phyloP scores from a whole-genome alignment of 2,113 vertebrate genomes.

The Salvelinus namaycush region DNA sequence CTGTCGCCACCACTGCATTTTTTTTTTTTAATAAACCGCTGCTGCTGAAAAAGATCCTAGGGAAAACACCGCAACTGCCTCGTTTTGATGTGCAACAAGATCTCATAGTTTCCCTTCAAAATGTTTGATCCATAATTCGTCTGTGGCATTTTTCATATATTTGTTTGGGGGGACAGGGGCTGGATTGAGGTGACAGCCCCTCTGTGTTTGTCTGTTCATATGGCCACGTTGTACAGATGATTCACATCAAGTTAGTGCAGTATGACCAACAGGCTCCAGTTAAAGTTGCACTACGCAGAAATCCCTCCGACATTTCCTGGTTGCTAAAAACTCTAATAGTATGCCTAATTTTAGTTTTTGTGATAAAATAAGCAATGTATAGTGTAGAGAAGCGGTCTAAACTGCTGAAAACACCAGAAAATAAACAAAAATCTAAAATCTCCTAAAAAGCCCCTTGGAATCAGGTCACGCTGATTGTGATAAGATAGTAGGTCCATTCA shows the following conservation, averaged over 20 bases:
- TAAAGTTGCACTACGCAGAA: slow-evolving; percentile 6
- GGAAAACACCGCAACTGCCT: not conserved
- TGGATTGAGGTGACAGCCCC: not conserved
- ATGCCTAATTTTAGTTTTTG: no score
- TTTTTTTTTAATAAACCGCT: no score
- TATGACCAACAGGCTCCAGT: slow-evolving; percentile 11
- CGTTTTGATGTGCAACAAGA: no score
- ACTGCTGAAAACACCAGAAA: not conserved
- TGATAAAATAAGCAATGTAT: no score
- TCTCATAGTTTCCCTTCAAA: no score
- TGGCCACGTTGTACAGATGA: slow-evolving; percentile 20
- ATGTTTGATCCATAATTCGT: no score
- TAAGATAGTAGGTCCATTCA: not conserved
- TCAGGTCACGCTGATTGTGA: slow-evolving; percentile 23
- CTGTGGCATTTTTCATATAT: no score
- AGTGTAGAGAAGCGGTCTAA: no score
- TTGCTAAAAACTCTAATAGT: no score
- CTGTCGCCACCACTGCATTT: no score
- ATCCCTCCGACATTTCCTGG: no score
- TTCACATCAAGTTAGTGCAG: slow-evolving; percentile 24
- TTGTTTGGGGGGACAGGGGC: no score
- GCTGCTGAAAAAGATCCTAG: not conserved
- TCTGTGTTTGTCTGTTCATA: slow-evolving; percentile 10
- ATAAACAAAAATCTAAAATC: not conserved
- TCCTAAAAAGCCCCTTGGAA: not conserved